Conservation (phyloP, 1,140 invertebrate species). For the Brachionus rubens region DNA sequence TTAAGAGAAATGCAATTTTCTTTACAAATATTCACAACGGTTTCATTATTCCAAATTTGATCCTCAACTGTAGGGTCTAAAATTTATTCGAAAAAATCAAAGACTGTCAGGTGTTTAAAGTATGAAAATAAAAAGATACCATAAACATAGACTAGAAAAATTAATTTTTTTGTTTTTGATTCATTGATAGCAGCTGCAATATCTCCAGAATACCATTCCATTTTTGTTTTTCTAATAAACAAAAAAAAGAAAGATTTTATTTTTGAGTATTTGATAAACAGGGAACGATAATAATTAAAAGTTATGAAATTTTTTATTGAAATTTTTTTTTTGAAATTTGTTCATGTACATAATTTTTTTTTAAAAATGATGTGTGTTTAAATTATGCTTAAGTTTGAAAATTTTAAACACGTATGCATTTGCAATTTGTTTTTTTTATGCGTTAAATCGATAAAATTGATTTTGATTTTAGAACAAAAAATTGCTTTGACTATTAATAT, state of each 20-base stretch:
- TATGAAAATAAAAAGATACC: not conserved
- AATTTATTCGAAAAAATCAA: not conserved
- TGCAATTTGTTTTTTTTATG: no score
- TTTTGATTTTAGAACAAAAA: no score
- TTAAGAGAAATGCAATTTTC: slow-evolving; percentile 31
- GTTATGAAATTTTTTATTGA: no score
- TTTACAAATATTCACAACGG: not conserved
- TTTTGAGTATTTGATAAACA: no score
- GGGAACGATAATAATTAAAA: no score
- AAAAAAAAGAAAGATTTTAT: no score
- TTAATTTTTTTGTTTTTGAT: slow-evolving; percentile 11
- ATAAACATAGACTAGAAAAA: slow-evolving; percentile 23
- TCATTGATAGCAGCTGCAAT: slow-evolving; percentile 21
- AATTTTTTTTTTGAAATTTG: not conserved
- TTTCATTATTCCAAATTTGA: slow-evolving; percentile 13
- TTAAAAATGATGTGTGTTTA: no score
- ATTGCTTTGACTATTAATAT: no score
- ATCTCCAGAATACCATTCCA: slow-evolving; percentile 33
- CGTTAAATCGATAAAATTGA: no score
- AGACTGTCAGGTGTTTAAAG: not conserved
- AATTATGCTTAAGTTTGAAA: no score
- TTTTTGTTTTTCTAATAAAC: slow-evolving; percentile 31
- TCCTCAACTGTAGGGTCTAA: not conserved
- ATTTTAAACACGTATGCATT: no score
- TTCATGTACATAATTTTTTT: no score